Evolutionary conservation across 2,888 invertebrate genomes (phyloP).

Genomic region (Dolomedes plantarius): DNA sequence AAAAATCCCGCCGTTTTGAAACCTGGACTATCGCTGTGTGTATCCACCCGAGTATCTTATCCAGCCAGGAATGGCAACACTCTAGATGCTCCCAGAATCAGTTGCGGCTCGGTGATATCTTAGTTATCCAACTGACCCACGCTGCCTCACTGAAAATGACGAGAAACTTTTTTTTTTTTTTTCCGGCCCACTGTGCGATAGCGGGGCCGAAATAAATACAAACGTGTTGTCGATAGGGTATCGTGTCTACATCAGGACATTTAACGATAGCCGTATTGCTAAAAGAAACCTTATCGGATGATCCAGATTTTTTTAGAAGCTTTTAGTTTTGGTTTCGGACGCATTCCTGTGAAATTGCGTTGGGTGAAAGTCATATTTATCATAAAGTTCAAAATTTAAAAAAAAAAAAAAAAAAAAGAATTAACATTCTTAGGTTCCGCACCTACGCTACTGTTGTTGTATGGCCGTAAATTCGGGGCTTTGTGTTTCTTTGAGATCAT

Average conservation of each 20-base stretch:
- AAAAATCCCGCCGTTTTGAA: no score
- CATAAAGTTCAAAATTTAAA: no score
- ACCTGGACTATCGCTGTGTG: no score
- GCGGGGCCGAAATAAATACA: constrained; percentile 39
- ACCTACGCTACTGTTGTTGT: no score
- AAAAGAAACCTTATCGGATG: not conserved
- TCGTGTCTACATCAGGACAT: constrained; percentile 29
- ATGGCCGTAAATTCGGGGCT: no score
- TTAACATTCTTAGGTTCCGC: no score
- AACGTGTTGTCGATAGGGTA: constrained; percentile 26
- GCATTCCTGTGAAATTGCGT: no score
- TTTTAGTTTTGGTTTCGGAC: not conserved
- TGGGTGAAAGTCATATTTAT: no score
- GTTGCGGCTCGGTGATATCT: constrained; percentile 10
- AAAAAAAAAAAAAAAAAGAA: no score
- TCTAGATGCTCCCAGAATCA: constrained; percentile 18
- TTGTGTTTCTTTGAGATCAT: no score
- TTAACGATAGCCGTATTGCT: not conserved
- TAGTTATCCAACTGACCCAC: not conserved
- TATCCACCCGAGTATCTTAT: no score
- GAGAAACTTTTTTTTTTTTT: not conserved
- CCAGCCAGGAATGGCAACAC: not conserved
- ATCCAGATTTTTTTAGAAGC: not conserved
- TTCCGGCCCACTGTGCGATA: constrained; percentile 25
- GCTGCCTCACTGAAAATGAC: not conserved